Percentiles rank a stretch among this genome's conserved stretches.
These are phyloP conservation scores for Bombycilla garrulus DNA, from an alignment of 2,113 vertebrate genomes.

Conservation along the genomic window DNA sequence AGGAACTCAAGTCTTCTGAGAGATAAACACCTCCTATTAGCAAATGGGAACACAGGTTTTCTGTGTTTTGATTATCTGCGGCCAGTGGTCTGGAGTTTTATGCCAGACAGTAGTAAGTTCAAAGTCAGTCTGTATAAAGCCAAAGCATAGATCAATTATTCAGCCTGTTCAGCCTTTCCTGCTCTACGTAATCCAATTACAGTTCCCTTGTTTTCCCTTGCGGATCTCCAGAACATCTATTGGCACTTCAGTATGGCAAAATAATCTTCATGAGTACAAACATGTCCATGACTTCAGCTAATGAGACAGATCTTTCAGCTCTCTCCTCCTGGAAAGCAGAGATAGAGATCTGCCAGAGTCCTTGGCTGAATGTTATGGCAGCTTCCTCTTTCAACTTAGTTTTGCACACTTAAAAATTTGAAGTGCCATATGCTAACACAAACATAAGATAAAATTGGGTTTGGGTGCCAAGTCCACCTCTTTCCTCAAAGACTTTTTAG, in stretches of 20 bases:
- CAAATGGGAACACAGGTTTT: not conserved
- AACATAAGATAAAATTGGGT: not conserved
- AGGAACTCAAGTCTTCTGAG: not conserved
- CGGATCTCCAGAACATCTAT: constrained; percentile 12
- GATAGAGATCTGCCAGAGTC: constrained; percentile 13
- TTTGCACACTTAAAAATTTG: not conserved
- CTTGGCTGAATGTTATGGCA: not conserved
- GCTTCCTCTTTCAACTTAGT: not conserved
- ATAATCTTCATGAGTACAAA: not conserved
- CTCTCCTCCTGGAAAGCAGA: constrained; percentile 7
- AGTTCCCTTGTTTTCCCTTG: not conserved
- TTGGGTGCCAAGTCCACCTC: not conserved
- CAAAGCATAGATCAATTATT: constrained; percentile 27
- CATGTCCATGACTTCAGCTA: constrained; percentile 9
- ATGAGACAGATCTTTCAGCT: constrained; percentile 19
- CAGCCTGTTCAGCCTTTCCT: constrained; percentile 13
- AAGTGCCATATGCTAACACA: not conserved
- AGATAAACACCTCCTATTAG: not conserved
- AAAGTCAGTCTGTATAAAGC: not conserved
- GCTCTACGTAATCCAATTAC: constrained; percentile 14
- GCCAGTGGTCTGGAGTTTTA: not conserved
- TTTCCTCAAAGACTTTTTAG: not conserved
- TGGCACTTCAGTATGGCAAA: not conserved
- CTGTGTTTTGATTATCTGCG: constrained; percentile 11
- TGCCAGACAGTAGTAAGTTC: not conserved